Base-by-base conservation (phyloP, 2,797 vertebrate genomes). In the Uromys caudimaculatus region DNA sequence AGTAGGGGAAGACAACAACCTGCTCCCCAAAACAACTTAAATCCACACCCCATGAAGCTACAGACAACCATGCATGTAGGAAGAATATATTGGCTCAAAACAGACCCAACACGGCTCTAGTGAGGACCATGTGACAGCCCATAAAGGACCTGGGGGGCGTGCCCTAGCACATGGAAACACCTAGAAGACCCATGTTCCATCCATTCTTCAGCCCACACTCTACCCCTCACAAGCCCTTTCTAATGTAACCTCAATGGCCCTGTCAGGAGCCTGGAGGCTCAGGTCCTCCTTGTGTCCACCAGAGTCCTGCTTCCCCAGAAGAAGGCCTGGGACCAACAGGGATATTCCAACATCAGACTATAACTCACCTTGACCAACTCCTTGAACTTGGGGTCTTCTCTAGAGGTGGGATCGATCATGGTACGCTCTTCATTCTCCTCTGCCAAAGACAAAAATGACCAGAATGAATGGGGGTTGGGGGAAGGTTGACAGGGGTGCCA, bases 391-490 rank as follows among this genome's bases (percentile, higher is more conserved):
- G 98, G 98, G 95, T 99, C 99, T 9, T 99, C 99, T 97, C 99
- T 99, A 0, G 99, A 99, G 21, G 98, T 99, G 29, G 99, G 99
- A 97, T 99, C 99, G 19, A 99, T 98, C 99, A 99, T 99, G 0
- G 98, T 99, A 92, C 99, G 99, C n/a, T 99, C 99, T 54, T 99
- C 99, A 16, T 99, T 99, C 98, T 99, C 99, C 98, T 99, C 99
- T 99, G 98, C 64, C 9, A 14, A 58, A 76, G 52, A 90, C n/a
- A 58, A 67, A 73, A 83, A 69, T 41, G 11, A 10, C 4, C 21
- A 35, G 24, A 0, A 69, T 85, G 16, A 89, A 71, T 0, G 1
- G 19, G 0, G 67, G 0, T 0, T 1, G 21, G 0, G 21, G 41
- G 32, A 11, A 1, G 27, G 10, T 5, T 0, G 0, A 6, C 41